Evolutionary conservation across 1,140 invertebrate genomes (phyloP).

Genomic region (Pomacea maculata): DNA sequence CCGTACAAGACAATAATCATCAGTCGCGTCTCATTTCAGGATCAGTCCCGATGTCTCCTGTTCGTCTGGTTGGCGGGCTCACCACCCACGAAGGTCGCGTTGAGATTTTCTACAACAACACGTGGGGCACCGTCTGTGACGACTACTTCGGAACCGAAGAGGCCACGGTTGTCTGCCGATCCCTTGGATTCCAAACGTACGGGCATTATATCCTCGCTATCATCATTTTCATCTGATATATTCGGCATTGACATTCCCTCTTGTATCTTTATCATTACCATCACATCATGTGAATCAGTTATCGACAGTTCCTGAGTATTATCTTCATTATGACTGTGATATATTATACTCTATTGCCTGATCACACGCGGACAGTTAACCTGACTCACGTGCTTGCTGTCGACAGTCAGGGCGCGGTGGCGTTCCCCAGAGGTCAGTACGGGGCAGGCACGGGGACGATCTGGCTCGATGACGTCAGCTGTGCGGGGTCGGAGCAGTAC

Average conservation of each 20-base stretch:
- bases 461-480: conserved; percentile 78
- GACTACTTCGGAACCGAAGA: conserved; percentile 76
- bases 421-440: not conserved
- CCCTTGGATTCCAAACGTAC: conserved; percentile 69
- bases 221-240: too few relatives aligned
- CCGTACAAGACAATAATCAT: not conserved
- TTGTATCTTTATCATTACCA: not conserved
- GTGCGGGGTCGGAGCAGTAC: conserved; percentile 75
- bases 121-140: conserved; percentile 80
- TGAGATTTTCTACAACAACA: conserved; percentile 75
- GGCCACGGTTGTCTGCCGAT: conserved; percentile 77
- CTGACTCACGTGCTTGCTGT: not conserved
- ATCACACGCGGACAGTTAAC: too few relatives aligned
- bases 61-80: conserved; percentile 30
- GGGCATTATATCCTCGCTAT: not conserved
- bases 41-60: not conserved
- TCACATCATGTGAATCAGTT: not conserved
- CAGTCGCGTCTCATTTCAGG: not conserved
- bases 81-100: conserved; percentile 69
- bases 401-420: conserved; percentile 6
- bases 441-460: conserved; percentile 54
- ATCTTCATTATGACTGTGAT: not conserved
- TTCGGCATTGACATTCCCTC: too few relatives aligned
- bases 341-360: not conserved
- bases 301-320: not conserved